phyloP scores from a whole-genome alignment of 1,140 invertebrate genomes.

The Papilio machaon region DNA sequence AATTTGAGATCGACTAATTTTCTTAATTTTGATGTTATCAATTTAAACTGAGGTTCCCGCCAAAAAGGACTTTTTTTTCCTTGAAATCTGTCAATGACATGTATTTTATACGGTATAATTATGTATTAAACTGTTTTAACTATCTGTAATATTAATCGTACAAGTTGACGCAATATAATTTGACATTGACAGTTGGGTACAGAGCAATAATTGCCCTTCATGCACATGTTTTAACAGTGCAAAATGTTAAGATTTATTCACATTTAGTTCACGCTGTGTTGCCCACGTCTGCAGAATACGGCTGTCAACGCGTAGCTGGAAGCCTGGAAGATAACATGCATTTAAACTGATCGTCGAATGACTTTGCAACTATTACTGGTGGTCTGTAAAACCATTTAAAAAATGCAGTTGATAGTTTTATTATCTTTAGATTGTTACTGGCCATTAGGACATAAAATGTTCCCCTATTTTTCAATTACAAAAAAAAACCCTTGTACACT shows the following conservation, averaged over 20 bases:
- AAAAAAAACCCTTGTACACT: neutral
- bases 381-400: neutral
- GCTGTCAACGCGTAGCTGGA: constrained; percentile 25
- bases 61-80: neutral
- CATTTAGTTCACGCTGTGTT: constrained; percentile 26
- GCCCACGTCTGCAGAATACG: neutral
- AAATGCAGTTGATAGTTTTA: neutral
- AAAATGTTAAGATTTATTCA: constrained; percentile 9
- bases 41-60: neutral
- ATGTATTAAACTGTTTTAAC: neutral
- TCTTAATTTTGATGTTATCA: neutral
- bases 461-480: neutral
- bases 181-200: constrained; percentile 7
- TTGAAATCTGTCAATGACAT: neutral
- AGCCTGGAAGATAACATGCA: constrained; percentile 8
- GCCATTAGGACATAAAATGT: neutral
- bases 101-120: neutral
- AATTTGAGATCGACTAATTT: neutral
- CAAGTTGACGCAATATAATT: constrained; percentile 7
- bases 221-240: constrained; percentile 28
- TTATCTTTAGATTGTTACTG: neutral
- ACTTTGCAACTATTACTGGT: constrained; percentile 1
- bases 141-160: neutral
- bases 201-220: constrained; percentile 28
- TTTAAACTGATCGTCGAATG: constrained; percentile 10